Conservation (phyloP, 2,797 vertebrate species). For the Champsocephalus gunnari region DNA sequence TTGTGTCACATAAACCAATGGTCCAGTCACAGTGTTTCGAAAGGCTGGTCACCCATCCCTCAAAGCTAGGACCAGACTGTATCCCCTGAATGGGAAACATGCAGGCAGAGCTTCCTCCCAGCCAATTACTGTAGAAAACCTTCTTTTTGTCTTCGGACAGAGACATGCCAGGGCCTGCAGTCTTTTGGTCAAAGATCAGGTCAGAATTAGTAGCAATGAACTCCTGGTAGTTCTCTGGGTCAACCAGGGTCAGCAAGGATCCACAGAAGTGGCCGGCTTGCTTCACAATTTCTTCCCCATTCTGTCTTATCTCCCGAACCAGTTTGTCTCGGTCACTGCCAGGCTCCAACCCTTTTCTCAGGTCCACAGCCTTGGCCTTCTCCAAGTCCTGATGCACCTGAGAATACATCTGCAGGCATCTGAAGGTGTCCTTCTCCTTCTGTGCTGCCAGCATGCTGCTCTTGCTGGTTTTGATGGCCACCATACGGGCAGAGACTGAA, state of each 20-base stretch:
- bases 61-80: not conserved
- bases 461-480: conserved; percentile 52
- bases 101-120: not conserved
- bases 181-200: conserved; percentile 53
- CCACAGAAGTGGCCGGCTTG: conserved; percentile 43
- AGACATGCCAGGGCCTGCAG: not conserved
- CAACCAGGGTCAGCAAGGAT: conserved; percentile 63
- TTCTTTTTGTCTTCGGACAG: conserved; percentile 66
- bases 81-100: too few relatives aligned
- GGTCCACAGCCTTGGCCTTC: conserved; percentile 65
- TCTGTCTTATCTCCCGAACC: conserved; percentile 50
- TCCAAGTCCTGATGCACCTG: conserved; percentile 70
- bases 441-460: conserved; percentile 63
- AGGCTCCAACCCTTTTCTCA: conserved; percentile 68
- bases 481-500: conserved; percentile 71
- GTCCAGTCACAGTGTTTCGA: conserved; percentile 56
- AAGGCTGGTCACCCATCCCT: conserved; percentile 61
- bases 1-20: conserved; percentile 60
- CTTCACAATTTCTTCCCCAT: conserved; percentile 37
- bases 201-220: not conserved
- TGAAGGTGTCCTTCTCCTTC: conserved; percentile 67
- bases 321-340: conserved; percentile 51
- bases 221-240: conserved; percentile 65
- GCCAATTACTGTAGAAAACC: conserved; percentile 34
- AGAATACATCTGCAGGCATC: conserved; percentile 75